These are phyloP conservation scores for Neogobius melanostomus DNA, from an alignment of 2,113 vertebrate species.

Conservation along the genomic window DNA sequence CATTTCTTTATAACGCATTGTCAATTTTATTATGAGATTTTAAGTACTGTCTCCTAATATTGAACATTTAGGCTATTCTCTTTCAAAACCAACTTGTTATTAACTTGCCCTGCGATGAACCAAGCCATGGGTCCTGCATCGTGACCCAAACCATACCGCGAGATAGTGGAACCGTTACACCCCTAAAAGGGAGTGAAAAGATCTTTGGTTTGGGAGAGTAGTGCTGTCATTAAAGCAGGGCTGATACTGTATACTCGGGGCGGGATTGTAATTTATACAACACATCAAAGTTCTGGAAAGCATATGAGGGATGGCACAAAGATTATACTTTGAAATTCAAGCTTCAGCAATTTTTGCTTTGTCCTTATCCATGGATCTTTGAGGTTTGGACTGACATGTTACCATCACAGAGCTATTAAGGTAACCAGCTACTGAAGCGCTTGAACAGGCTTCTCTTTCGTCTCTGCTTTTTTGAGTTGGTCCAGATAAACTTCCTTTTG, in stretches of 20 bases:
- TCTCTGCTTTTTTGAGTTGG: neutral
- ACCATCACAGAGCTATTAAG: neutral
- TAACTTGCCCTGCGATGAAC: too few species aligned
- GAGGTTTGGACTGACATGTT: neutral
- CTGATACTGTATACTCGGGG: slow-evolving; percentile 3
- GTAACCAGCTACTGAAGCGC: neutral
- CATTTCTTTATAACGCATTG: too few species aligned
- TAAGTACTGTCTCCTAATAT: too few species aligned
- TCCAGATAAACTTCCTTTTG: neutral
- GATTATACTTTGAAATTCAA: slow-evolving; percentile 6
- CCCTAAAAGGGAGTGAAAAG: slow-evolving; percentile 14
- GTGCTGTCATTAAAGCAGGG: slow-evolving; percentile 1
- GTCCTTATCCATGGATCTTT: slow-evolving; percentile 7
- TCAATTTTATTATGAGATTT: too few species aligned
- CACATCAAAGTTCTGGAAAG: slow-evolving; percentile 9
- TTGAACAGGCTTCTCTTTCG: neutral
- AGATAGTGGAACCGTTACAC: too few species aligned
- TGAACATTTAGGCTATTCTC: too few species aligned
- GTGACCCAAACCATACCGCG: too few species aligned
- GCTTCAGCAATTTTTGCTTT: neutral
- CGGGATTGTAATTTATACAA: neutral
- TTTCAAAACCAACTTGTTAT: too few species aligned
- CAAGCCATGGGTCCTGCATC: too few species aligned
- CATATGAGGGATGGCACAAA: neutral
- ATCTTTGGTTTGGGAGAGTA: slow-evolving; percentile 10